Evolutionary conservation across 2,113 vertebrate genomes (phyloP).

Genomic region (Halichoerus grypus): DNA sequence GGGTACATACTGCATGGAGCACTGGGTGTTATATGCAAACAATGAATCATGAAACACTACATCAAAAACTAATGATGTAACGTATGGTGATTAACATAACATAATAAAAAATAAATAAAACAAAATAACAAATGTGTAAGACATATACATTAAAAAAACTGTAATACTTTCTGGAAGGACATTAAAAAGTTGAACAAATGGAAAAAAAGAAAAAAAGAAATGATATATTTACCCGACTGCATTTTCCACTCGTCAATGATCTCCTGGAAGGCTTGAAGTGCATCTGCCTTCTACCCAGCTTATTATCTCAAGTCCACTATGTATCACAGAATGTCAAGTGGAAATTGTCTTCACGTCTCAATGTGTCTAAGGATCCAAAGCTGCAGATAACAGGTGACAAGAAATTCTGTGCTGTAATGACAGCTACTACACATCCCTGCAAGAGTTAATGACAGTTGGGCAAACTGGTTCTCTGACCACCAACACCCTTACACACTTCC

Average conservation of each 20-base stretch:
- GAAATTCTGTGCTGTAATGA: not conserved
- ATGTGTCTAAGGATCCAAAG: not conserved
- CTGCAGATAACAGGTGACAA: not conserved
- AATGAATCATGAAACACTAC: too few species aligned
- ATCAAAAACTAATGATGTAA: too few species aligned
- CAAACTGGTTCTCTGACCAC: not conserved
- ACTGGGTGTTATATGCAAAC: too few species aligned
- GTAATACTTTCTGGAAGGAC: too few species aligned
- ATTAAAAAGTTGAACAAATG: too few species aligned
- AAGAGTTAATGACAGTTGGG: not conserved
- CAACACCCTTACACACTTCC: not conserved
- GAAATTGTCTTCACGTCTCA: not conserved
- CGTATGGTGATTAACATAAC: too few species aligned
- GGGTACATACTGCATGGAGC: too few species aligned
- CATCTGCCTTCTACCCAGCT: accelerated
- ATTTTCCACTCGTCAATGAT: not conserved
- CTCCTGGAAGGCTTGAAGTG: not conserved
- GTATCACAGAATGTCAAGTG: not conserved
- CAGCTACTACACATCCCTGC: not conserved
- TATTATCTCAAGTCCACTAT: not conserved
- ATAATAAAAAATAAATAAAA: too few species aligned
- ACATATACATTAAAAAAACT: too few species aligned
- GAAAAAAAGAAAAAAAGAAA: not conserved
- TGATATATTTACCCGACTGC: not conserved
- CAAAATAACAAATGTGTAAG: too few species aligned